Percentiles rank a stretch among this genome's conserved stretches.
Conservation (phyloP, 1,140 invertebrate genomes). For the Sycobia sp. region DNA sequence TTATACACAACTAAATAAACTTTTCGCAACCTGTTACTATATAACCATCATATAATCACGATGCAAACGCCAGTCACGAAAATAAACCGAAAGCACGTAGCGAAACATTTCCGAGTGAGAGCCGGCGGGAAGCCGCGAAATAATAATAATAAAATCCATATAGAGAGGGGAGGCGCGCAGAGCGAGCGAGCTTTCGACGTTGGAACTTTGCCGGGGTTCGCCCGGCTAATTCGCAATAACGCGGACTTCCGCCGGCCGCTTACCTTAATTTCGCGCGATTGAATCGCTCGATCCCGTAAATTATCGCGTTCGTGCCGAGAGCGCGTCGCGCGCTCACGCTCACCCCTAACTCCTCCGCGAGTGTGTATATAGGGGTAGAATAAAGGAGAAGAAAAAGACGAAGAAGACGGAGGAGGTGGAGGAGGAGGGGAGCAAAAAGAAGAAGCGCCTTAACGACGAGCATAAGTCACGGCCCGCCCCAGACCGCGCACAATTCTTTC, state of each 20-base stretch:
- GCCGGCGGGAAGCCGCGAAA: no score
- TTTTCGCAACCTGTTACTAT: no score
- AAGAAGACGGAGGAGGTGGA: slow-evolving; percentile 9
- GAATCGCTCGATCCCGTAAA: slow-evolving; percentile 24
- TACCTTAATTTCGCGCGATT: slow-evolving; percentile 15
- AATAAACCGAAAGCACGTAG: no score
- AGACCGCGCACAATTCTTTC: slow-evolving; percentile 9
- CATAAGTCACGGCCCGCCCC: slow-evolving; percentile 24
- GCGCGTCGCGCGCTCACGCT: background rate
- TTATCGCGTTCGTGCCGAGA: slow-evolving; percentile 14
- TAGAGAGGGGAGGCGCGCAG: background rate
- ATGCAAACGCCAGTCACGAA: no score
- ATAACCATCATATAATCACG: no score
- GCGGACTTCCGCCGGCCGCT: slow-evolving; percentile 9
- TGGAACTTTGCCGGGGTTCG: background rate
- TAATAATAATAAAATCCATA: no score
- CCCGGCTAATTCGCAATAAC: slow-evolving; percentile 15
- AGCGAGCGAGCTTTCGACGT: background rate
- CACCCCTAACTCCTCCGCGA: no score
- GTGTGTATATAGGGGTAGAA: no score
- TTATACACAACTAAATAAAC: no score
- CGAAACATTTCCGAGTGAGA: no score
- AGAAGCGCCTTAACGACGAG: slow-evolving; percentile 26
- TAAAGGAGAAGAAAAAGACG: no score
- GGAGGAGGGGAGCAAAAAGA: slow-evolving; percentile 5